phyloP scores from a whole-genome alignment of 2,888 invertebrate genomes.

The Vesta saturnalis region DNA sequence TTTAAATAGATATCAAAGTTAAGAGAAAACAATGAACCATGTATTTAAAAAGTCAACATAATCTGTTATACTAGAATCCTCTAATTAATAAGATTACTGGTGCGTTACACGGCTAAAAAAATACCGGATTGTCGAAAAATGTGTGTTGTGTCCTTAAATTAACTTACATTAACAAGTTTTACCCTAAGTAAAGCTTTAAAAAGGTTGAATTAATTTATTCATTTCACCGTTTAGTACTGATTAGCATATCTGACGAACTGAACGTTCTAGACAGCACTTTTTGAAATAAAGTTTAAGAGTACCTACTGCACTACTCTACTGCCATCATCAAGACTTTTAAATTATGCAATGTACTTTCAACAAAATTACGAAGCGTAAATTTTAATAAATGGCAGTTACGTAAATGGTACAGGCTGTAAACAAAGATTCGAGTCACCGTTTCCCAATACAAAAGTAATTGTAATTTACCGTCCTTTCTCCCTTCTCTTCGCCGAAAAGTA shows the following conservation, averaged over 20 bases:
- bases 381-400: conserved; percentile 3
- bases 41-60: too few relatives aligned
- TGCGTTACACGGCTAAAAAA: too few relatives aligned
- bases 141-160: too few relatives aligned
- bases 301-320: too few relatives aligned
- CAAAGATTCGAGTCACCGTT: background rate
- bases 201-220: background rate
- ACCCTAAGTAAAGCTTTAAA: background rate
- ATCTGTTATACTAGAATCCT: too few relatives aligned
- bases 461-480: too few relatives aligned
- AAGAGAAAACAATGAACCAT: too few relatives aligned
- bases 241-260: background rate
- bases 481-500: background rate
- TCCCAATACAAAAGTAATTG: conserved; percentile 2
- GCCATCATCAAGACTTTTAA: background rate
- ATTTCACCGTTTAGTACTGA: background rate
- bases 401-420: background rate
- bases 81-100: too few relatives aligned
- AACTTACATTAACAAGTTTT: too few relatives aligned
- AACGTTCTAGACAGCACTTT: background rate
- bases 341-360: background rate
- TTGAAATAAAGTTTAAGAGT: background rate
- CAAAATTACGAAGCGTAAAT: conserved; percentile 1
- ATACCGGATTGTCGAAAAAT: too few relatives aligned
- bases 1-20: too few relatives aligned